Conservation (phyloP, 2,797 vertebrate species). For the Luscinia luscinia region DNA sequence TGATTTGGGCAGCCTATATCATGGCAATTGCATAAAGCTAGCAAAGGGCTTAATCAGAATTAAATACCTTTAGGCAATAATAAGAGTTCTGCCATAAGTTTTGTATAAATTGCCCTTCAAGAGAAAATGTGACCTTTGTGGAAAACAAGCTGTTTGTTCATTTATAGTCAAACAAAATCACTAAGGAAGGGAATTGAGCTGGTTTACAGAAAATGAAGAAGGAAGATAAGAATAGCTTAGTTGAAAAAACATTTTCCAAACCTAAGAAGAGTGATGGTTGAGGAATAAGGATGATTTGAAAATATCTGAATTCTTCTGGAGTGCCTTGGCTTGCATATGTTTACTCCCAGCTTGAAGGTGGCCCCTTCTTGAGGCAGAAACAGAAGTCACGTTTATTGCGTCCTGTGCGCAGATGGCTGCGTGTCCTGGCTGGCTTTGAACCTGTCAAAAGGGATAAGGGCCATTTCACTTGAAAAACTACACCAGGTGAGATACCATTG, state of each 20-base stretch:
- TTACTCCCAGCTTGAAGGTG: slow-evolving; percentile 49
- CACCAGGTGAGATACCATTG: not conserved
- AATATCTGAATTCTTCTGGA: not conserved
- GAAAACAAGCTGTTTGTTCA: not conserved
- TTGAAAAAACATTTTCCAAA: not conserved
- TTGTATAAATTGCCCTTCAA: not conserved
- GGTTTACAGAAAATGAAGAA: not conserved
- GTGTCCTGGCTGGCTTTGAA: slow-evolving; percentile 5
- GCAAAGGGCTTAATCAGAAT: not conserved
- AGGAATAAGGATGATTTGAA: not conserved
- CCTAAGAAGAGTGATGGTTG: not conserved
- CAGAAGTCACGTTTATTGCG: not conserved
- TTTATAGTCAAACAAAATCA: not conserved
- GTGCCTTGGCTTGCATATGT: not conserved
- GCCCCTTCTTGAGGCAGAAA: not conserved
- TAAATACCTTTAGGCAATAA: not conserved
- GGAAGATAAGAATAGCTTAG: not conserved
- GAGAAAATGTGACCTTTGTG: not conserved
- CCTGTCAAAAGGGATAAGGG: not conserved
- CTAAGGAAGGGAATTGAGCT: not conserved
- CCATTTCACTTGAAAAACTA: not conserved
- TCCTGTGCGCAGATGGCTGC: slow-evolving; percentile 19
- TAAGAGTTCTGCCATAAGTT: not conserved
- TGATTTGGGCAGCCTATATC: not conserved
- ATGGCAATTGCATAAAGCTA: not conserved